A percentile compares a stretch with the other conserved stretches of the same genome.
Evolutionary conservation across 2,797 vertebrate genomes (phyloP).

Genomic region (Onychomys arenicola): DNA sequence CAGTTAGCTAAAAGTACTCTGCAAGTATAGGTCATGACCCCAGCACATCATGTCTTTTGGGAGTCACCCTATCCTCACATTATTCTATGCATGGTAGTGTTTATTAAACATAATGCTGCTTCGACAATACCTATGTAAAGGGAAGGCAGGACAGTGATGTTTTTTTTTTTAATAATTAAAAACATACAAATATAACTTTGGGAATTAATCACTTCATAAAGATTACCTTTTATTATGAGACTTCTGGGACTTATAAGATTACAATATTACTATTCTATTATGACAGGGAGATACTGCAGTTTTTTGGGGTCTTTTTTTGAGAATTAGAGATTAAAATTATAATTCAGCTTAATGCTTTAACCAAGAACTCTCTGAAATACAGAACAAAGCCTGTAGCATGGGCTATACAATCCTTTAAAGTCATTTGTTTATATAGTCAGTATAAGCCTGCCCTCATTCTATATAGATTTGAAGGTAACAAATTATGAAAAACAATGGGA

Average conservation of each 20-base stretch:
- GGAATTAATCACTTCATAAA: conserved; percentile 70
- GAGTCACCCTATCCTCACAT: not conserved
- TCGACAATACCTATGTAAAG: not conserved
- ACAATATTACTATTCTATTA: not conserved
- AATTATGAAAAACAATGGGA: not conserved
- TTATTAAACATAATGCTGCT: not conserved
- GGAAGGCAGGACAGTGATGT: not conserved
- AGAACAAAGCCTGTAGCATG: not conserved
- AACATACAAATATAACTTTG: conserved; percentile 54
- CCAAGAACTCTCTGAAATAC: not conserved
- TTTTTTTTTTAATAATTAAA: not conserved
- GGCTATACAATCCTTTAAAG: not conserved
- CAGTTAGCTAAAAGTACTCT: not conserved
- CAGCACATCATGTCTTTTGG: not conserved
- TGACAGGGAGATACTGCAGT: not conserved
- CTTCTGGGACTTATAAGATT: conserved; percentile 1
- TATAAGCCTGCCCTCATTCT: not conserved
- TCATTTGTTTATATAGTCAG: not conserved
- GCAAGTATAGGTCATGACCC: too few species aligned
- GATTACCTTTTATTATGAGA: conserved; percentile 29
- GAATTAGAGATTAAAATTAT: not conserved
- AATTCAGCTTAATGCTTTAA: not conserved
- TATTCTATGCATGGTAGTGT: fast-evolving
- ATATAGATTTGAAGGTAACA: not conserved
- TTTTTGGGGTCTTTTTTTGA: not conserved